These are phyloP conservation scores for Apamea monoglypha DNA, from an alignment of 2,888 invertebrate species.

Conservation along the genomic window DNA sequence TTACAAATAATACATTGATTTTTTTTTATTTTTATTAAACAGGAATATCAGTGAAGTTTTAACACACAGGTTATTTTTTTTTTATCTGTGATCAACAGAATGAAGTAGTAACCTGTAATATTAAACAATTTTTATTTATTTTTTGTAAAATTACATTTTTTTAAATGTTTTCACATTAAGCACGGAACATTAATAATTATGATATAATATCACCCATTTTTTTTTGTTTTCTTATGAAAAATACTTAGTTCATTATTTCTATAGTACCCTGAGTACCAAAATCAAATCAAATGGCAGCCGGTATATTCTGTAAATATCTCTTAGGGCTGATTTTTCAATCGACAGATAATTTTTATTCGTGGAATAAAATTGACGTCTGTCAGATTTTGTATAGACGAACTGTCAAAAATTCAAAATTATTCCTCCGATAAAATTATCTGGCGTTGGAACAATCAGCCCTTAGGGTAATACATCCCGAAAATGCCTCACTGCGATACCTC, in stretches of 20 bases:
- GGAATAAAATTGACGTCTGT: too few relatives aligned
- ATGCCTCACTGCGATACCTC: too few relatives aligned
- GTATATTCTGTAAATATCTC: not conserved
- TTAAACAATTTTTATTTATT: not conserved
- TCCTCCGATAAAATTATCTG: too few relatives aligned
- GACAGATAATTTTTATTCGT: too few relatives aligned
- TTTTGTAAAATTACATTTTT: not conserved
- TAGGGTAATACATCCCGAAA: not conserved
- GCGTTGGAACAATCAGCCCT: too few relatives aligned
- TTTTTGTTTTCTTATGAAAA: conserved; percentile 1
- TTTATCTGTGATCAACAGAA: not conserved
- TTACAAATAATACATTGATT: not conserved
- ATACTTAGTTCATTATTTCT: not conserved
- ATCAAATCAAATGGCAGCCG: not conserved
- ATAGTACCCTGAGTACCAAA: conserved; percentile 19
- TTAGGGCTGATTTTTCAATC: too few relatives aligned
- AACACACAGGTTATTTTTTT: not conserved
- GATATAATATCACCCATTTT: not conserved
- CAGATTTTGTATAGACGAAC: too few relatives aligned
- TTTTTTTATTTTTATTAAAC: not conserved
- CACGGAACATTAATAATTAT: not conserved
- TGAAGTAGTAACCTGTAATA: not conserved
- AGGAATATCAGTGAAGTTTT: not conserved
- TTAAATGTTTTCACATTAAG: not conserved
- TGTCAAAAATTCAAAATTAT: too few relatives aligned